A percentile compares a stretch with the other conserved stretches of the same genome.
phyloP scores from a whole-genome alignment of 1,140 invertebrate genomes.

The Hylaeus volcanicus region DNA sequence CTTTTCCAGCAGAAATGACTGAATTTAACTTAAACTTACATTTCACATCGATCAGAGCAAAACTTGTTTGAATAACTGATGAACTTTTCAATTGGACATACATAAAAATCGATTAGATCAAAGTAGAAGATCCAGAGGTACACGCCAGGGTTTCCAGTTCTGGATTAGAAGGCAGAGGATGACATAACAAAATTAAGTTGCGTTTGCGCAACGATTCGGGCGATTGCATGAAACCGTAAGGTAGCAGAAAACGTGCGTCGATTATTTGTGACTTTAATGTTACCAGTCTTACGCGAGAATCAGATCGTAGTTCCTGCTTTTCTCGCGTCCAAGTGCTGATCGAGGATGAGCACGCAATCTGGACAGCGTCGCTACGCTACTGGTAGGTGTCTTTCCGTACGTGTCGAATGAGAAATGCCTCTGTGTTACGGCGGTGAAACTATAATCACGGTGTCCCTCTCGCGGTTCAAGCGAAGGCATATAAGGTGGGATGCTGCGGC shows the following conservation, averaged over 20 bases:
- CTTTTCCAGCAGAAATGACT: too few species aligned
- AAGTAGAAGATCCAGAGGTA: too few species aligned
- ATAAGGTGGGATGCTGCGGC: constrained; percentile 80
- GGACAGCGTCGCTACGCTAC: constrained; percentile 57
- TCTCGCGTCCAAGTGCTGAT: not conserved
- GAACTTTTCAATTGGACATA: too few species aligned
- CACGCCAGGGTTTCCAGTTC: not conserved
- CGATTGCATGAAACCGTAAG: not conserved
- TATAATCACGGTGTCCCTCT: constrained; percentile 73
- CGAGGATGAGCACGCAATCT: not conserved
- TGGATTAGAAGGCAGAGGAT: not conserved
- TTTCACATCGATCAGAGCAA: too few species aligned
- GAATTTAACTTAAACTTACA: too few species aligned
- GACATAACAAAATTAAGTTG: not conserved
- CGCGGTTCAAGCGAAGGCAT: constrained; percentile 77
- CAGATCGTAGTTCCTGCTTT: not conserved
- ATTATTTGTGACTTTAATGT: constrained; percentile 6
- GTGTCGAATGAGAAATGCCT: constrained; percentile 68
- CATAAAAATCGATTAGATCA: too few species aligned
- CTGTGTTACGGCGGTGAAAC: constrained; percentile 74
- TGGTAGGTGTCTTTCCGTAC: constrained; percentile 71
- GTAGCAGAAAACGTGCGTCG: too few species aligned
- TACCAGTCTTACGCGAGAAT: not conserved
- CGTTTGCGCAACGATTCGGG: not conserved
- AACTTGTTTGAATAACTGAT: too few species aligned